Conservation (phyloP, 2,888 invertebrate species). For the Shargacucullia verbasci region DNA sequence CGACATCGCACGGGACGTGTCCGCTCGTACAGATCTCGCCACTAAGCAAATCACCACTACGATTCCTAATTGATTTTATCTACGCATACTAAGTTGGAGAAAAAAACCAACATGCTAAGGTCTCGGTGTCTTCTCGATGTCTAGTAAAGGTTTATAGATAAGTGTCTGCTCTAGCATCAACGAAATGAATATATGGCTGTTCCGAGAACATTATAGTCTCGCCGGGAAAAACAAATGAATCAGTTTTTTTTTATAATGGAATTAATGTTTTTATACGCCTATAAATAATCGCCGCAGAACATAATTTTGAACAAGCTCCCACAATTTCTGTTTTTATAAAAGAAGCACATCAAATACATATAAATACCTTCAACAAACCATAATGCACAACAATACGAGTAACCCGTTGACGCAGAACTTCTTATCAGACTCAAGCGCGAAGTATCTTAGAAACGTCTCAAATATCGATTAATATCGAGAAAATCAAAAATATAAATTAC, state of each 20-base stretch:
- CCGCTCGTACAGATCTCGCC: conserved; percentile 69
- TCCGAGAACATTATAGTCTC: too few species aligned
- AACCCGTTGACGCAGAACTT: conserved; percentile 38
- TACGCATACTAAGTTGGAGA: conserved; percentile 58
- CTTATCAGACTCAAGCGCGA: conserved; percentile 36
- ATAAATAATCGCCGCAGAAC: too few species aligned
- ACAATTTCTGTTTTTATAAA: too few species aligned
- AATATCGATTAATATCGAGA: conserved; percentile 75
- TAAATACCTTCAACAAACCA: conserved; percentile 7
- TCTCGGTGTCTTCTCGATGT: conserved; percentile 28
- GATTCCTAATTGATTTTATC: conserved; percentile 82
- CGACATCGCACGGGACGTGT: conserved; percentile 72
- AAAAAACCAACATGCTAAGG: conserved; percentile 38
- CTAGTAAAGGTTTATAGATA: conserved; percentile 38
- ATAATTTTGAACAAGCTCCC: too few species aligned
- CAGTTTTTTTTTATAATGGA: too few species aligned
- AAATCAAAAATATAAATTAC: conserved; percentile 75
- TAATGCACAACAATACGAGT: conserved; percentile 35
- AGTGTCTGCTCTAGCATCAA: conserved; percentile 20
- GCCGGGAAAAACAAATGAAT: too few species aligned
- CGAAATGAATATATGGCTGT: too few species aligned
- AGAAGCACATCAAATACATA: neutral
- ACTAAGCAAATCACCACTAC: conserved; percentile 71
- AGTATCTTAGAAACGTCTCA: conserved; percentile 67
- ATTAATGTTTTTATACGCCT: too few species aligned